Conservation (phyloP, 2,797 vertebrate genomes). For the Acestrorhynchus altus region DNA sequence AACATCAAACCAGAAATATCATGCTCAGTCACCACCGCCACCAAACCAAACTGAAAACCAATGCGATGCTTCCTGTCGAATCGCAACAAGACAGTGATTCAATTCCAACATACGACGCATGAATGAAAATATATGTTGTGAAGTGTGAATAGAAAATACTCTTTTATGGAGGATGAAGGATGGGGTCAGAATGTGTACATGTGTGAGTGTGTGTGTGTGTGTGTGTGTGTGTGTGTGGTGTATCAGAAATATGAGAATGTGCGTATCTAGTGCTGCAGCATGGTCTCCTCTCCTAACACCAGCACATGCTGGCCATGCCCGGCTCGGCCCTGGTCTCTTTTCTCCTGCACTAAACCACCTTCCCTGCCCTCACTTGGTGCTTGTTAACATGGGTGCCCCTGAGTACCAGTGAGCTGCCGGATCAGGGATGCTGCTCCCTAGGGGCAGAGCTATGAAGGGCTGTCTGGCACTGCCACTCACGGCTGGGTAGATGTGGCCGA, state of each 20-base stretch:
- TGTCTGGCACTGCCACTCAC: slow-evolving; percentile 87
- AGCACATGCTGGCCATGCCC: slow-evolving; percentile 54
- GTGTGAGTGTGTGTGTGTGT: slow-evolving; percentile 45
- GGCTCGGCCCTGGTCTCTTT: slow-evolving; percentile 43
- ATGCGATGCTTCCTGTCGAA: neutral
- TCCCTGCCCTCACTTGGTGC: slow-evolving; percentile 72
- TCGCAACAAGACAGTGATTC: neutral
- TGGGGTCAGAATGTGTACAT: slow-evolving; percentile 40
- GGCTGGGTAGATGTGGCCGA: slow-evolving; percentile 96
- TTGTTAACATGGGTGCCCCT: slow-evolving; percentile 78
- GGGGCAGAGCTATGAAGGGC: slow-evolving; percentile 81
- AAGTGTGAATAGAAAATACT: slow-evolving; percentile 30
- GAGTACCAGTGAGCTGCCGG: slow-evolving; percentile 84
- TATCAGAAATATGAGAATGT: slow-evolving; percentile 40
- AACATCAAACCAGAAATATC: slow-evolving; percentile 24
- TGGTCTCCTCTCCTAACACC: slow-evolving; percentile 58
- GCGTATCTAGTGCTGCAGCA: slow-evolving; percentile 33
- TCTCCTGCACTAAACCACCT: slow-evolving; percentile 15
- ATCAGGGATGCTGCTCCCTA: slow-evolving; percentile 78
- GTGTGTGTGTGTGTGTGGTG: slow-evolving; percentile 30
- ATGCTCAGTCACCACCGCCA: neutral
- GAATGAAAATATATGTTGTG: slow-evolving; percentile 26
- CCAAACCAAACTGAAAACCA: neutral
- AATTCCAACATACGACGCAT: slow-evolving; percentile 11
- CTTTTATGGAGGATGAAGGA: neutral